Percentiles rank a stretch among this genome's conserved stretches.
Conservation (phyloP, 2,113 vertebrate genomes). For the Microtus richardsoni region DNA sequence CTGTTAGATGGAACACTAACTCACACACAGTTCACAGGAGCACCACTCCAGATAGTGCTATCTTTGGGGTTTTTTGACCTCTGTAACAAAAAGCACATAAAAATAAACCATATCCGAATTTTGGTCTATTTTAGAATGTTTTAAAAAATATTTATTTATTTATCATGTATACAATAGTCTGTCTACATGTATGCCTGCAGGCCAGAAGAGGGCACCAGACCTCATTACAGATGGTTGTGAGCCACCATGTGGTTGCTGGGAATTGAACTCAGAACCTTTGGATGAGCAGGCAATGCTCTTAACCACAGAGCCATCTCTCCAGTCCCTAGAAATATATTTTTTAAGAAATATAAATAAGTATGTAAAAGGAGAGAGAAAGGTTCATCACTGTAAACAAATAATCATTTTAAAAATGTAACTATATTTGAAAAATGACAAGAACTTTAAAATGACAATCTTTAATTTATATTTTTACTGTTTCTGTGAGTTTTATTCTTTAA, state of each 20-base stretch:
- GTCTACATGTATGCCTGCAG: too few relatives aligned
- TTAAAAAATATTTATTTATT: background rate
- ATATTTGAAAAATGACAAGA: background rate
- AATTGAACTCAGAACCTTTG: too few relatives aligned
- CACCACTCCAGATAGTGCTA: background rate
- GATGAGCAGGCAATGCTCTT: too few relatives aligned
- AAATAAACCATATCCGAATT: background rate
- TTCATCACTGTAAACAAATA: background rate
- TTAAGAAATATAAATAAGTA: background rate
- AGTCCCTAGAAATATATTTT: too few relatives aligned
- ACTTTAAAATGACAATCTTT: conserved; percentile 8
- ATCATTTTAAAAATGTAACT: background rate
- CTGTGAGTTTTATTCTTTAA: conserved; percentile 6
- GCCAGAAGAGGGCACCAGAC: too few relatives aligned
- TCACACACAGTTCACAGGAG: background rate
- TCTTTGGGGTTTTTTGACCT: background rate
- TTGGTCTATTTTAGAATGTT: background rate
- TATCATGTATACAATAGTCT: too few relatives aligned
- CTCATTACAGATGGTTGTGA: too few relatives aligned
- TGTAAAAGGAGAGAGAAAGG: background rate
- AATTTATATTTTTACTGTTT: background rate
- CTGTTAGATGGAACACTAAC: background rate
- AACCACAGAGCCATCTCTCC: too few relatives aligned
- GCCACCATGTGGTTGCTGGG: too few relatives aligned
- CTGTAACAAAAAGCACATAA: background rate